These are phyloP conservation scores for Protophormia terraenovae DNA, from an alignment of 2,888 invertebrate species.

Conservation along the genomic window DNA sequence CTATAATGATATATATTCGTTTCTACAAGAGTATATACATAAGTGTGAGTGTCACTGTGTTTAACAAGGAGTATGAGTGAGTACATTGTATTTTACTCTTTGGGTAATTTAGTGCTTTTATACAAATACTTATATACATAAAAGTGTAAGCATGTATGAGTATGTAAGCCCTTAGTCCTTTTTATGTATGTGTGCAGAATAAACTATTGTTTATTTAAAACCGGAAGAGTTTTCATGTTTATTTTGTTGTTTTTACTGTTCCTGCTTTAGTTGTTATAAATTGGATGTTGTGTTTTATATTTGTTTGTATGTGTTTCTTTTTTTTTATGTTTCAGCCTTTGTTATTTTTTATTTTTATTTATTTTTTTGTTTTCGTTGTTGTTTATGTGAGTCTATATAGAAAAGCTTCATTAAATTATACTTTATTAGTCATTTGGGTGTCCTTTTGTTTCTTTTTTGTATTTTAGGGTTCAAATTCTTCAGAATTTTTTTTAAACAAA, in stretches of 20 bases:
- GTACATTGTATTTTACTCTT: constrained; percentile 33
- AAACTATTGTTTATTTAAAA: constrained; percentile 77
- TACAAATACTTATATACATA: too few relatives aligned
- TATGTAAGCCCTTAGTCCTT: neutral
- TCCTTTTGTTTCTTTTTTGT: constrained; percentile 20
- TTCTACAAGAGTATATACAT: neutral
- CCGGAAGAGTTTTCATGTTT: constrained; percentile 72
- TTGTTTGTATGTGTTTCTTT: neutral
- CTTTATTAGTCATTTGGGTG: constrained; percentile 78
- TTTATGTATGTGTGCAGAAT: constrained; percentile 71
- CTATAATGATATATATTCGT: neutral
- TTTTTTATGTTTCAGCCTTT: neutral
- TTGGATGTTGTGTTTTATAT: neutral
- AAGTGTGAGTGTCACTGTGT: neutral
- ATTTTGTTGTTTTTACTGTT: constrained; percentile 43
- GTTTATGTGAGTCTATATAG: constrained; percentile 4
- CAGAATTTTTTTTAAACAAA: neutral
- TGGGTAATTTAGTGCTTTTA: neutral
- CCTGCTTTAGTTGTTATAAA: constrained; percentile 70
- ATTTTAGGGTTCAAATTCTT: constrained; percentile 14
- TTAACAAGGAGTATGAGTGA: neutral
- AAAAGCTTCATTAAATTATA: constrained; percentile 78
- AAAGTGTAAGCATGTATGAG: too few relatives aligned
- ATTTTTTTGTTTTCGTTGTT: neutral
- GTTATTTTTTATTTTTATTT: neutral